Evolutionary conservation across 2,113 vertebrate species (phyloP).

Genomic region (Halichoerus grypus): DNA sequence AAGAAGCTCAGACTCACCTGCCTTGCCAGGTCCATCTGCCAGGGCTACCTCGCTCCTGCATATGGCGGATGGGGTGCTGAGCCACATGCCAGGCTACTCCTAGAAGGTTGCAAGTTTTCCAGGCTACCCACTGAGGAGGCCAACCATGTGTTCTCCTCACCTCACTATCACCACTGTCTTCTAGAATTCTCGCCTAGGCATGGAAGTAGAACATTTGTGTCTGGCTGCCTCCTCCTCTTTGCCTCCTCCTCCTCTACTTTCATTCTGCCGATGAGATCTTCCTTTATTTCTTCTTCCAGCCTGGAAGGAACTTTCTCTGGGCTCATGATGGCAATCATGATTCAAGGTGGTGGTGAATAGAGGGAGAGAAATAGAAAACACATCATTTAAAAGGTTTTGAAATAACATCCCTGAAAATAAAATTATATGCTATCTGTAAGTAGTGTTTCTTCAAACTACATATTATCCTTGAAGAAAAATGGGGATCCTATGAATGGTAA

Average conservation of each 20-base stretch:
- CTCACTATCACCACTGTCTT: neutral
- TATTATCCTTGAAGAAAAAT: neutral
- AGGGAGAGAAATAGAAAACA: neutral
- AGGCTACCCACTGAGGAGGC: neutral
- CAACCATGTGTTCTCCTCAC: accelerated
- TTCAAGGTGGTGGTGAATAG: neutral
- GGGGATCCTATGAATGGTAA: neutral
- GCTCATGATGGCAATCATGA: neutral
- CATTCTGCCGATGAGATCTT: neutral
- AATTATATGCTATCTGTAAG: neutral
- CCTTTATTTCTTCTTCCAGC: neutral
- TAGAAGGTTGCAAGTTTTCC: neutral
- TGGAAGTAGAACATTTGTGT: neutral
- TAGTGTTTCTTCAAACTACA: neutral
- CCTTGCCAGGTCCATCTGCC: neutral
- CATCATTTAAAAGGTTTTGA: conserved; percentile 34
- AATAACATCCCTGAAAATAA: conserved; percentile 46
- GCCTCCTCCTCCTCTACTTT: neutral
- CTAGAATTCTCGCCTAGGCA: neutral
- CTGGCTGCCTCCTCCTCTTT: neutral
- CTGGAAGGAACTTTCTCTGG: neutral
- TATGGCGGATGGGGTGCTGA: neutral
- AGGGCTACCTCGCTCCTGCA: neutral
- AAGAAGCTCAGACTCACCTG: neutral
- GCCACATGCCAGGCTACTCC: neutral